Conservation (phyloP, 1,140 invertebrate genomes). For the Drosophila orena region DNA sequence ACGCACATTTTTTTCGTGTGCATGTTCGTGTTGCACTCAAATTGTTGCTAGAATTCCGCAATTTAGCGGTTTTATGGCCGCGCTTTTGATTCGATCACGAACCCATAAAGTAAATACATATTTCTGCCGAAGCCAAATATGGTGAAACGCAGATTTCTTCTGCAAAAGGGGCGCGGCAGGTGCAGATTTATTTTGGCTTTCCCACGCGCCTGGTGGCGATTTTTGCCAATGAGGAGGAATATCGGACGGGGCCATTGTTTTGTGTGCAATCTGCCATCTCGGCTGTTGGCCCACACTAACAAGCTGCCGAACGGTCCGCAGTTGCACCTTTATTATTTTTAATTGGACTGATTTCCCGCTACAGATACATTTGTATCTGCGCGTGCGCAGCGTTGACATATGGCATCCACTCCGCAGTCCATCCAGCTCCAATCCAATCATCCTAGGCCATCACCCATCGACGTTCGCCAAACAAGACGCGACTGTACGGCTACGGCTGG, state of each 20-base stretch:
- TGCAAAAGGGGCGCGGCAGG: slow-evolving; percentile 61
- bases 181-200: slow-evolving; percentile 58
- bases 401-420: slow-evolving; percentile 32
- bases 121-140: slow-evolving; percentile 37
- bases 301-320: slow-evolving; percentile 51
- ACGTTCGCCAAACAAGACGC: slow-evolving; percentile 8
- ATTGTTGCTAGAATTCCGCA: slow-evolving; percentile 68
- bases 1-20: not conserved
- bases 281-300: slow-evolving; percentile 58
- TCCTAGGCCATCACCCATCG: slow-evolving; percentile 71
- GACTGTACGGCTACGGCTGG: slow-evolving; percentile 15
- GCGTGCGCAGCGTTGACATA: slow-evolving; percentile 64
- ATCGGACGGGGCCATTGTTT: slow-evolving; percentile 58
- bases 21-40: slow-evolving; percentile 69
- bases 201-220: slow-evolving; percentile 54
- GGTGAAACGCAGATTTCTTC: slow-evolving; percentile 18
- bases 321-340: slow-evolving; percentile 80
- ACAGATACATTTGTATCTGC: slow-evolving; percentile 77
- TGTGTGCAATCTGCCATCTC: slow-evolving; percentile 75
- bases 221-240: slow-evolving; percentile 11
- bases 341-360: slow-evolving; percentile 80
- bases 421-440: slow-evolving; percentile 56
- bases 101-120: slow-evolving; percentile 26
- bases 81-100: slow-evolving; percentile 77
- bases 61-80: slow-evolving; percentile 73